Base-by-base conservation (phyloP, 2,113 vertebrate species). In the Diphyllodes magnificus region DNA sequence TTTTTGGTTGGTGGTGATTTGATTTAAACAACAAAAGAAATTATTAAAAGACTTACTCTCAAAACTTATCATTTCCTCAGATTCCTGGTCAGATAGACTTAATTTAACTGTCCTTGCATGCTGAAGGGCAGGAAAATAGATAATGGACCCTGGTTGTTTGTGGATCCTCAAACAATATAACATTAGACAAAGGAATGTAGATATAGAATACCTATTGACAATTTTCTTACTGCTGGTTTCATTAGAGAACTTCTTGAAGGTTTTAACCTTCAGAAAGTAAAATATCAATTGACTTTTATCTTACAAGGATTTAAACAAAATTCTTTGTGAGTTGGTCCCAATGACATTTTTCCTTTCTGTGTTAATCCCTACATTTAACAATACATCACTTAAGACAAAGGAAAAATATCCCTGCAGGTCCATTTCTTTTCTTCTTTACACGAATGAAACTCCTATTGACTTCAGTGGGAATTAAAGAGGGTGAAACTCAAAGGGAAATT, bases 401-500 rank as follows among this genome's bases (percentile, higher is more conserved):
- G 14, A 68, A 90, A 90, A 91, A 91, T 77, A 86, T 80, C 60
- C 44, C 28, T 83, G 13, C 10, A 64, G 23, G 33, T 86, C 44
- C 25, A 57, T 83, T 95, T 93, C 49, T 78, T 28, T 35, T 87
- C 47, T 91, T 33, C 71, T 86, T 94, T 90, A 66, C 37, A 88
- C 60, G 64, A 85, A 86, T 61, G 47, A 94, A 95, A 90, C 51
- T 85, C 70, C 40, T 73, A 19, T 88, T 88, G 90, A 90, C 85
- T 94, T 94, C 76, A 53, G 33, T 77, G 64, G 51, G 71, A 90
- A 95, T 93, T 96, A 70, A 82, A 90, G 64, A 83, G 35, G 19
- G n/a, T 75, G 60, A 93, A 94, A 86, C 76, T 90, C 80, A 81
- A 83, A 95, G 78, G 65, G 44, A 96, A 95, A 96, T 95, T 89